Percentiles rank a stretch among this genome's conserved stretches.
Conservation (phyloP, 2,113 vertebrate genomes). For the Gambusia holbrooki region DNA sequence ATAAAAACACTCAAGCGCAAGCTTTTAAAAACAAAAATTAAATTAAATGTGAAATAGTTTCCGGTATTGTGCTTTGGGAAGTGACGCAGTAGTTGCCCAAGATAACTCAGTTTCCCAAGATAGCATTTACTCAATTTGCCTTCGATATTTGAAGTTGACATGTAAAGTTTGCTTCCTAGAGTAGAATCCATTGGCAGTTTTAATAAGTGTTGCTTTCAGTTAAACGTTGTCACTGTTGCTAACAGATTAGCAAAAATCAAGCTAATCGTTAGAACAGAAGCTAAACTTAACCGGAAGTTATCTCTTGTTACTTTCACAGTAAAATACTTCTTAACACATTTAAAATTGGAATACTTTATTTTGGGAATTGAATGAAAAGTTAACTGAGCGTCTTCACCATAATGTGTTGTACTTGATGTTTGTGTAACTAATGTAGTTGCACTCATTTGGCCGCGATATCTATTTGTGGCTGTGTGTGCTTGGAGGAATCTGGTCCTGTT, state of each 20-base stretch:
- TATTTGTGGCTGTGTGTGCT: background rate
- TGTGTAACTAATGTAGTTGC: slow-evolving; percentile 34
- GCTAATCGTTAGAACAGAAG: background rate
- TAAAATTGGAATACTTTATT: slow-evolving; percentile 23
- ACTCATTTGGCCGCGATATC: slow-evolving; percentile 35
- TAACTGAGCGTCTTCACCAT: background rate
- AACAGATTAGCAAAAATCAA: slow-evolving; percentile 17
- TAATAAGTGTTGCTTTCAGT: accelerated
- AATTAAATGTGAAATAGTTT: slow-evolving; percentile 14
- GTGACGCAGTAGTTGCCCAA: background rate
- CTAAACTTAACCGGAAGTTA: slow-evolving; percentile 19
- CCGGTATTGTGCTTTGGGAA: slow-evolving; percentile 37
- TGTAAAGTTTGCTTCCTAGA: background rate
- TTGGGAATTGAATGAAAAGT: slow-evolving; percentile 43
- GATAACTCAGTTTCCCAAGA: background rate
- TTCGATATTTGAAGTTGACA: background rate
- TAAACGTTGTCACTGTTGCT: background rate
- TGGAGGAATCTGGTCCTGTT: background rate
- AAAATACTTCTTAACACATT: background rate
- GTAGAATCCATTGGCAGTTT: background rate
- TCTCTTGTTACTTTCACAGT: slow-evolving; percentile 12
- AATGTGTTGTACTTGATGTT: slow-evolving; percentile 28
- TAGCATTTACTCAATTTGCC: background rate
- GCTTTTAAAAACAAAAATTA: no score
- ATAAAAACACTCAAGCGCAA: no score